phyloP scores from a whole-genome alignment of 2,113 vertebrate species.

The Spheniscus mendiculus region DNA sequence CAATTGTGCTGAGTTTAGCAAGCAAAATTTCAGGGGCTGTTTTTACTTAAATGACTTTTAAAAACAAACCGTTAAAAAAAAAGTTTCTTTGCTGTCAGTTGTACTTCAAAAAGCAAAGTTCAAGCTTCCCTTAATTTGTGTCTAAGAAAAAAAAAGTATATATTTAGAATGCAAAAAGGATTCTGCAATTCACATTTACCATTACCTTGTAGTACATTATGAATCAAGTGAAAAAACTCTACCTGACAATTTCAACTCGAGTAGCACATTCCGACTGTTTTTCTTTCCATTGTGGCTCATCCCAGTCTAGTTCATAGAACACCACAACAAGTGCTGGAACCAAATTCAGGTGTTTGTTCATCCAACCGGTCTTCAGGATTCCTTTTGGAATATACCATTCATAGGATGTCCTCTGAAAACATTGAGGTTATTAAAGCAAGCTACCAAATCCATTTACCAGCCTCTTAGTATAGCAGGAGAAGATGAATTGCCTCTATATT shows the following conservation, averaged over 20 bases:
- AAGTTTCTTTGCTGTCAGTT: neutral
- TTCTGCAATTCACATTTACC: neutral
- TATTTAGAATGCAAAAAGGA: neutral
- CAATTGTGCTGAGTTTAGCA: neutral
- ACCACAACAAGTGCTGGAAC: conserved; percentile 96
- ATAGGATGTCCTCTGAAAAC: conserved; percentile 90
- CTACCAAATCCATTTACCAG: neutral
- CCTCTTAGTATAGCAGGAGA: neutral
- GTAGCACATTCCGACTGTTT: conserved; percentile 96
- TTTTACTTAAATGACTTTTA: neutral
- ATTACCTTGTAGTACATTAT: neutral
- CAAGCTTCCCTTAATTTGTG: neutral
- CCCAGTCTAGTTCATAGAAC: conserved; percentile 98
- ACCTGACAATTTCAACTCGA: conserved; percentile 97
- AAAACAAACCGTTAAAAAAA: neutral
- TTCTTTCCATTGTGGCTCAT: conserved; percentile 96
- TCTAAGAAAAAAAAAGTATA: neutral
- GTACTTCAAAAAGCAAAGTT: neutral
- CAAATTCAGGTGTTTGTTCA: conserved; percentile 97
- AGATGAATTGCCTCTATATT: neutral
- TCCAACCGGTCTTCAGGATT: conserved; percentile 97
- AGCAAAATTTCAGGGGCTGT: neutral
- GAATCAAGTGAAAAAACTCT: neutral
- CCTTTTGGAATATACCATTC: conserved; percentile 99
- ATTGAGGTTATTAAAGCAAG: neutral